These are phyloP conservation scores for Dolichoris vasculosae DNA, from an alignment of 1,140 invertebrate species.

Conservation along the genomic window DNA sequence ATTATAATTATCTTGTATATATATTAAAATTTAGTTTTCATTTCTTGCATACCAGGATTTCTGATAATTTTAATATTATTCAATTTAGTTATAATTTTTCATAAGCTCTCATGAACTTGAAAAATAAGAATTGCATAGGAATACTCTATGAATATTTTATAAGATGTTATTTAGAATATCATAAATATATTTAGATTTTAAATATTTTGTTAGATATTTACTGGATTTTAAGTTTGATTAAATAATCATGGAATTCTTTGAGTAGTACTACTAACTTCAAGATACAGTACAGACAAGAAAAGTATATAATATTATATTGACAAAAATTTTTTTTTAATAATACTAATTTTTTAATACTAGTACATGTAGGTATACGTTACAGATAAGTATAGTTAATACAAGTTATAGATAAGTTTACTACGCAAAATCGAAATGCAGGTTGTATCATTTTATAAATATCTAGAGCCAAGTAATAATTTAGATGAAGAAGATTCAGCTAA, in stretches of 20 bases:
- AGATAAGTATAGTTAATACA: no score
- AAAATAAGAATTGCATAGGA: conserved; percentile 35
- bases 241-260: neutral
- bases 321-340: no score
- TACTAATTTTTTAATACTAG: no score
- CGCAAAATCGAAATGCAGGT: no score
- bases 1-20: no score
- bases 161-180: conserved; percentile 38
- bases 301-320: neutral
- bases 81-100: conserved; percentile 22
- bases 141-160: conserved; percentile 33
- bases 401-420: no score
- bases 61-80: neutral
- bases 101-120: conserved; percentile 31
- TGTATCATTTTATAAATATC: no score
- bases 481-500: no score
- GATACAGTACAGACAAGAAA: neutral
- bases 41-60: neutral
- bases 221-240: conserved; percentile 19
- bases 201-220: conserved; percentile 40
- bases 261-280: neutral
- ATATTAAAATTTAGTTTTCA: neutral
- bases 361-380: no score
- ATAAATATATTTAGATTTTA: conserved; percentile 35
- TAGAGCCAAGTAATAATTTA: no score